A percentile compares a stretch with the other conserved stretches of the same genome.
Conservation (phyloP, 2,113 vertebrate genomes). For the Campylomormyrus numenius region DNA sequence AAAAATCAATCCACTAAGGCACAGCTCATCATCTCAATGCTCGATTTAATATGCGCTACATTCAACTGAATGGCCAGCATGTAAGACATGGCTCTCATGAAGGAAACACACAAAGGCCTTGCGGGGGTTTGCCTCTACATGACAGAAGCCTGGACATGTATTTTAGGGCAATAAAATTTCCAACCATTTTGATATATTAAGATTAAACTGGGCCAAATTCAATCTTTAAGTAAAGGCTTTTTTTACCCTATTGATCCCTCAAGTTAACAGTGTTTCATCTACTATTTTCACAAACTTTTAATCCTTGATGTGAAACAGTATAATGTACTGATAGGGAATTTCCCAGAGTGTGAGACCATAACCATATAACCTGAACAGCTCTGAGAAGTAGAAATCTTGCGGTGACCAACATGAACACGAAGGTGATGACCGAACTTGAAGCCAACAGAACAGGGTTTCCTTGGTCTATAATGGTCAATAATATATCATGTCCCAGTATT, state of each 20-base stretch:
- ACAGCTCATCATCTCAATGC: background rate
- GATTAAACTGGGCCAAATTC: background rate
- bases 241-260: slow-evolving; percentile 8
- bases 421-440: background rate
- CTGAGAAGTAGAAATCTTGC: background rate
- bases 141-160: background rate
- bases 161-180: background rate
- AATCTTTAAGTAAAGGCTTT: background rate
- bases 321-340: background rate
- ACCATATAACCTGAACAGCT: background rate
- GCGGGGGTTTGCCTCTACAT: background rate
- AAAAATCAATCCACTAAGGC: background rate
- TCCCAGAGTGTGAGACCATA: background rate
- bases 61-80: background rate
- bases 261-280: background rate
- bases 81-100: background rate
- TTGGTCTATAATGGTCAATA: background rate
- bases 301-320: background rate
- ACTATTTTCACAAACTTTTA: background rate
- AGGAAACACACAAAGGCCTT: background rate
- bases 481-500: background rate
- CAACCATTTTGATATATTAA: background rate
- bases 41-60: background rate
- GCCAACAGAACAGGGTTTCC: background rate
- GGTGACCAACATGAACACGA: background rate